A percentile compares a stretch with the other conserved stretches of the same genome.
Conservation (phyloP, 2,113 vertebrate genomes). For the Podiceps cristatus region DNA sequence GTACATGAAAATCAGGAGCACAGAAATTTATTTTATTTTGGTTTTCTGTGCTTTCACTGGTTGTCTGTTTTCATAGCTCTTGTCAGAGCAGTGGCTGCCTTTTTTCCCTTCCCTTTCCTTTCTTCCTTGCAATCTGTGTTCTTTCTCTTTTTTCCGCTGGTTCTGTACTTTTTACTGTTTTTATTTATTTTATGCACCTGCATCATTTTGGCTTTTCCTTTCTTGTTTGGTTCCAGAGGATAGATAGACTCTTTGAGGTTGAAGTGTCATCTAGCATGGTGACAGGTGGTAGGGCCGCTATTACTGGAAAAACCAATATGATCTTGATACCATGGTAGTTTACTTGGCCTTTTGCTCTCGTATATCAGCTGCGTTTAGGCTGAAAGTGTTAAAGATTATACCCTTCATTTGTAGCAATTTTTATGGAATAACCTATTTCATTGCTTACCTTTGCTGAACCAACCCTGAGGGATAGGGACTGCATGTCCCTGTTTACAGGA, state of each 20-base stretch:
- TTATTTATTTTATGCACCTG: background rate
- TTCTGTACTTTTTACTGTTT: background rate
- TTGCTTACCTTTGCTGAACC: background rate
- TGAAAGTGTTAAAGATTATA: background rate
- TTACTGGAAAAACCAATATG: background rate
- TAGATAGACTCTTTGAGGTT: background rate
- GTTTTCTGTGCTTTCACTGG: constrained; percentile 14
- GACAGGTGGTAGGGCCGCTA: background rate
- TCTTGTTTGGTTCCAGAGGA: background rate
- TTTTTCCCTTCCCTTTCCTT: background rate
- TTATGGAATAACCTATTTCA: background rate
- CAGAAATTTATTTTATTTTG: background rate
- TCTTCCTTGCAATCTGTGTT: background rate
- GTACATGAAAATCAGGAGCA: background rate
- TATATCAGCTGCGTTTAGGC: background rate
- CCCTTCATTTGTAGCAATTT: background rate
- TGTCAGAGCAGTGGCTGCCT: background rate
- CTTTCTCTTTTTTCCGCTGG: background rate
- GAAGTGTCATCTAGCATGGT: background rate
- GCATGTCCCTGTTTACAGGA: background rate
- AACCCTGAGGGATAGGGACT: background rate
- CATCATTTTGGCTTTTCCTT: background rate
- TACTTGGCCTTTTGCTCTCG: background rate
- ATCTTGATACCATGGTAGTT: background rate
- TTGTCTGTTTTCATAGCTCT: constrained; percentile 28